Evolutionary conservation across 2,113 vertebrate genomes (phyloP).

Genomic region (Maccullochella peelii): DNA sequence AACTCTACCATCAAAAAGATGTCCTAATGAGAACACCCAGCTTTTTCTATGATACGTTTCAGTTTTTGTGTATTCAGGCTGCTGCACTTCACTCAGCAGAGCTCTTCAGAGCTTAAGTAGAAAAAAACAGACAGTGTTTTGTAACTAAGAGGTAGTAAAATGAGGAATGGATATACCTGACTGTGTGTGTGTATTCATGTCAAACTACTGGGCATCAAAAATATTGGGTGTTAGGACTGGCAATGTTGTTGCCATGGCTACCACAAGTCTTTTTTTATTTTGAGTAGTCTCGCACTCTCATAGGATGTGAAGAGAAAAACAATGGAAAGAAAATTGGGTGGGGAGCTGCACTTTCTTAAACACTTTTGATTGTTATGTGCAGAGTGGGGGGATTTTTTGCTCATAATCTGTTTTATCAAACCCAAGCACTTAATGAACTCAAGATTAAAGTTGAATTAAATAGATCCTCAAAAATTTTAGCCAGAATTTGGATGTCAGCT

Average conservation of each 20-base stretch:
- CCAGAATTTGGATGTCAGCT: constrained; percentile 24
- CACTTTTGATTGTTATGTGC: constrained; percentile 39
- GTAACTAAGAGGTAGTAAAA: not conserved
- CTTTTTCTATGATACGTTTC: constrained; percentile 8
- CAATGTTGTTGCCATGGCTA: constrained; percentile 57
- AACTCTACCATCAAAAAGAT: constrained; percentile 10
- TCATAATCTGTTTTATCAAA: constrained; percentile 40
- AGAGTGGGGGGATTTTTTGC: not conserved
- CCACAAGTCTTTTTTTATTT: constrained; percentile 25
- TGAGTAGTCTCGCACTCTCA: constrained; percentile 1
- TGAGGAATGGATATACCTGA: not conserved
- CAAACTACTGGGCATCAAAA: constrained; percentile 40
- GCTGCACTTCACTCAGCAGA: constrained; percentile 11
- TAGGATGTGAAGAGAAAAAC: constrained; percentile 35
- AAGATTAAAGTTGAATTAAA: constrained; percentile 19
- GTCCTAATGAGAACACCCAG: constrained; percentile 12
- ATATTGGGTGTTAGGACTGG: constrained; percentile 38
- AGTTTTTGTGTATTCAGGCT: constrained; percentile 9
- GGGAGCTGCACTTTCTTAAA: constrained; percentile 28
- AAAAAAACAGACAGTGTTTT: not conserved
- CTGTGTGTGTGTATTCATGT: not conserved
- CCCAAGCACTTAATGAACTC: constrained; percentile 19
- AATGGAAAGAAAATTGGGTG: constrained; percentile 37
- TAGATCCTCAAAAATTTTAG: constrained; percentile 7
- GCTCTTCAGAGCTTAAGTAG: constrained; percentile 9